Base-by-base conservation (phyloP, 2,888 invertebrate genomes). In the Polyommatus iphigenia region DNA sequence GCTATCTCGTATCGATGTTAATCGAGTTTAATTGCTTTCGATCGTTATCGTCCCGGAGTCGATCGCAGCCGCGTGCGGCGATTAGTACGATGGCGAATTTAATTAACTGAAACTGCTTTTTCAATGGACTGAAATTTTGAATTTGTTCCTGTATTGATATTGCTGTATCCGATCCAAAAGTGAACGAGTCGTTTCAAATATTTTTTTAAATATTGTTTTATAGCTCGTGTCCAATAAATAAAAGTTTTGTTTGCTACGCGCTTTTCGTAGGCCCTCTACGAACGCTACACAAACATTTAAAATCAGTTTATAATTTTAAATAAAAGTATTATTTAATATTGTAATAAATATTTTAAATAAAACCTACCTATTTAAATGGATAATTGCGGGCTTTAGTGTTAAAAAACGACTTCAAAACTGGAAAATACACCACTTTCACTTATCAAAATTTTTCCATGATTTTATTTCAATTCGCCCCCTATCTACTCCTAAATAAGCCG, bases 1-100 rank as follows among this genome's bases (percentile, higher is more conserved):
- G 75, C 24, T 75, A 54, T 75, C 73, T 46, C 20, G 73, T 73
- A 73, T 46, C 75, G 29, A 71, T 72, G 71, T 79, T 80, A 79
- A 80, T 77, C 71, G 57, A 79, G 78, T 80, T 76, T 79, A 79
- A 79, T 78, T 78, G 80, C 67, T 20, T 78, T 73, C 71, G 75
- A 80, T 80, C 75, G 62, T 79, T 80, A 81, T 80, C 71, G 71
- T 72, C 41, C 57, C 24, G 54, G 54, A 54, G 15, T 54, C 54
- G 54, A 54, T 54, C 54, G 54, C 54, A 54, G 54, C 18, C 54
- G 18, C 13, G 54, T 54, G 54, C 36, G 36, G 54, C 32, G 72
- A 71, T 77, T 72, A 41, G 77, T 54, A 75, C 57, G 73, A 77
- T 72, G 59, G 6, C 57, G n/a, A 24, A 78, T 78, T 72, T 78